Evolutionary conservation across 2,888 invertebrate species (phyloP), one percentile per base, ranked within the genome.

Genomic region (Drosophila yooni): DNA sequence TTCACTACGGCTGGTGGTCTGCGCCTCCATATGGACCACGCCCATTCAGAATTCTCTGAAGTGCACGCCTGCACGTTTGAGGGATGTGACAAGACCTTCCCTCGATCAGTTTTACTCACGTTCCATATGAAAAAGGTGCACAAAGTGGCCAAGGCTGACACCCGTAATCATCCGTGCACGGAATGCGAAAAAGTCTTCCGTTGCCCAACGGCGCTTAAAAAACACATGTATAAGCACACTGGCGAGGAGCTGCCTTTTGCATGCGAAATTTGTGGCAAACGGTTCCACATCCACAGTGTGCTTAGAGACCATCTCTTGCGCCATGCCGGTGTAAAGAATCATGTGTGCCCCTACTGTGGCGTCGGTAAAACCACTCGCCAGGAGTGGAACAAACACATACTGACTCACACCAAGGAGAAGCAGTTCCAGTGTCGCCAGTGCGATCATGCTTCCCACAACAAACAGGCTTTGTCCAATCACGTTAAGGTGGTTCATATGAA

Each of bases 271-370:
- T 92, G 92, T 34, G 91, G 91, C 31, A 92, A 92, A 62, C 89
- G 92, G 0, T 92, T 92, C 70, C 92, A 92, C 51, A 92, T 92
- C 8, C 92, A 91, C 53, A 91, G 92, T 29, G 93, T 92, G 0
- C 82, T 93, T 0, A 90, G 92, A 27, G 92, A 92, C 56, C 93
- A 92, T 79, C 79, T 92, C 2, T 84, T 92, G 70, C 91, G 92
- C 0, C 92, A 92, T 67, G 92, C 92, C 0, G 93, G 93, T n/a
- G 92, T 93, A 13, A 92, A 92, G 65, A 92, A 92, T 43, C 92
- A 92, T 43, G 92, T 92, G 0, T 92, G 92, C 29, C 92, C 93
- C 0, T 91, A 92, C 38, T 92, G 92, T 57, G 92, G 92, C 2
- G 91, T 92, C n/a, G 92, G 91, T 4, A 93, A 92, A 61, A 92